These are phyloP conservation scores for Progne subis DNA, from an alignment of 2,113 vertebrate species.

Conservation along the genomic window DNA sequence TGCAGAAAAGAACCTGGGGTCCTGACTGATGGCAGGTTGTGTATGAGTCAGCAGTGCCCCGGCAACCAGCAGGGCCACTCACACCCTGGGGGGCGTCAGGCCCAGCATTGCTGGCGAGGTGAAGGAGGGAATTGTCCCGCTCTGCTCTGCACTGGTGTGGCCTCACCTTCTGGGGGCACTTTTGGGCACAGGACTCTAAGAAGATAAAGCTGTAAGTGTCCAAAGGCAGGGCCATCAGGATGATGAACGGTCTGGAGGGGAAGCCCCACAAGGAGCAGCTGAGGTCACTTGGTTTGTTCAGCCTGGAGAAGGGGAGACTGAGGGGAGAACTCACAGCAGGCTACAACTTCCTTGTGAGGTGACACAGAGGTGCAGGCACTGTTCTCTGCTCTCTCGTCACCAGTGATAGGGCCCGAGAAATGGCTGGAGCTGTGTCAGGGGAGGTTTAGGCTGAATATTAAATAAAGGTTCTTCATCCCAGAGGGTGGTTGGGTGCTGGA, in stretches of 20 bases:
- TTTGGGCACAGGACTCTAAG: neutral
- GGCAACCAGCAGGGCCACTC: neutral
- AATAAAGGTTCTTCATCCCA: neutral
- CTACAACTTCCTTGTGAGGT: neutral
- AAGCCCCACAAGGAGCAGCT: neutral
- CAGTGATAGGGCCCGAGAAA: neutral
- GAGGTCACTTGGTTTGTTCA: neutral
- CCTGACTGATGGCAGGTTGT: neutral
- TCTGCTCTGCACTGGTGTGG: neutral
- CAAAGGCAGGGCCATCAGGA: neutral
- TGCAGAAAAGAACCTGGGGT: neutral
- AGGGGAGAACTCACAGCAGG: neutral
- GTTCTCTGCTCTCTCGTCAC: neutral
- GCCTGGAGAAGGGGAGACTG: neutral
- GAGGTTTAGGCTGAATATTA: neutral
- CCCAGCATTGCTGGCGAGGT: neutral
- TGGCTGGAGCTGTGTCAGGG: neutral
- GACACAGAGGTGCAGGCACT: neutral
- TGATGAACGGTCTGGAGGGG: neutral
- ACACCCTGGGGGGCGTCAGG: neutral
- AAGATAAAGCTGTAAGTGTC: neutral
- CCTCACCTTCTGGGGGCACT: neutral
- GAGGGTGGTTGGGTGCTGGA: fast-evolving
- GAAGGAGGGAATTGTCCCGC: neutral
- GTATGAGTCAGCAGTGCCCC: neutral